Evolutionary conservation across 2,888 invertebrate genomes (phyloP).

Genomic region (Andrena bicolor): DNA sequence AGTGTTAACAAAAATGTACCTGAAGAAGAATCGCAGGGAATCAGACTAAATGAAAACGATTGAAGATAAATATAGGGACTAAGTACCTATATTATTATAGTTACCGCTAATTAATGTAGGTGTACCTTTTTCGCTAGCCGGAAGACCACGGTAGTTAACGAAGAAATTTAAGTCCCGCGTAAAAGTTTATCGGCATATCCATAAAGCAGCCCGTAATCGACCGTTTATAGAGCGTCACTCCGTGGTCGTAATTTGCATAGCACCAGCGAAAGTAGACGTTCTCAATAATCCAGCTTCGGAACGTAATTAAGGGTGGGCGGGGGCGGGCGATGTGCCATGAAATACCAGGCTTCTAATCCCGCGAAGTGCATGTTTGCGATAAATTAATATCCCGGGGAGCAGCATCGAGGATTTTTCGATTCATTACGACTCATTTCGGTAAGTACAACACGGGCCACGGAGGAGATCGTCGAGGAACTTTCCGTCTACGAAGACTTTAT

Average conservation of each 20-base stretch:
- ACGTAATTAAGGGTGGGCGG: conserved; percentile 28
- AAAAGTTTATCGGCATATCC: conserved; percentile 29
- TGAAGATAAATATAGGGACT: no score
- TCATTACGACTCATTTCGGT: conserved; percentile 40
- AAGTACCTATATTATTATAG: no score
- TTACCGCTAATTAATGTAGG: background rate
- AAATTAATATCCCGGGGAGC: conserved; percentile 38
- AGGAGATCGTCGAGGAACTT: conserved; percentile 8
- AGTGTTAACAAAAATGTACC: no score
- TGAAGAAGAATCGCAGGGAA: no score
- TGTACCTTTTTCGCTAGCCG: background rate
- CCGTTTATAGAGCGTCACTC: conserved; percentile 1
- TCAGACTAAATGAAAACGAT: no score
- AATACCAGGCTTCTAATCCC: conserved; percentile 41
- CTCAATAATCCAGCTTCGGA: conserved; percentile 38
- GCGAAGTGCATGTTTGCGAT: conserved; percentile 43
- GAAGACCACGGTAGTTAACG: conserved; percentile 10
- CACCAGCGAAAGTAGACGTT: conserved; percentile 24
- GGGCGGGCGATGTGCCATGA: conserved; percentile 11
- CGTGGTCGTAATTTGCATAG: conserved; percentile 34
- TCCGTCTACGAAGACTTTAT: conserved; percentile 38
- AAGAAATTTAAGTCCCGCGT: conserved; percentile 23
- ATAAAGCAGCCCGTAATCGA: conserved; percentile 16
- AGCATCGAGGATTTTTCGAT: conserved; percentile 44
- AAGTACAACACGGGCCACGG: conserved; percentile 4